Base-by-base conservation (phyloP, 2,888 invertebrate species). In the Ochlodes sylvanus region DNA sequence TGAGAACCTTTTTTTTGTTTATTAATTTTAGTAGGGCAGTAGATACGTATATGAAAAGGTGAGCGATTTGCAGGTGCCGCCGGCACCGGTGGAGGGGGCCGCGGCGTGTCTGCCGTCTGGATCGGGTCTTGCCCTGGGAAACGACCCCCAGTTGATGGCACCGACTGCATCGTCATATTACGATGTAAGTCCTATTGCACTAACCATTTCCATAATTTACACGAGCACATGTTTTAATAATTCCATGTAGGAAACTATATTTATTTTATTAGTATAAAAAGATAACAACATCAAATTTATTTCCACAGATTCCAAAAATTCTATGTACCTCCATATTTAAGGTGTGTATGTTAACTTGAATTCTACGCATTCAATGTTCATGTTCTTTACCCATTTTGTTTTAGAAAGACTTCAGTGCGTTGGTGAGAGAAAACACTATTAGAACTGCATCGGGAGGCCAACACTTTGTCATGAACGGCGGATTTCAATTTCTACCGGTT, bases 371-470 rank as follows among this genome's bases (percentile, higher is more conserved):
- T 38, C 12, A 9, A 3, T 38, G 38, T 12, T 12, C 12, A 38
- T 12, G 7, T 38, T 0, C 38, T 12, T 12, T 38, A 3, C 10
- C 15, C 6, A 21, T 7, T 73, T 85, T 83, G 64, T 82, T 92
- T 92, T 91, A 91, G 79, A 91, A 92, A 79, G 92, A 92, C 74
- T 93, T 92, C 76, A 92, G 91, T 69, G 90, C 92, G 21, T 89
- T 93, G 92, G 90, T 89, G 69, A 89, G 92, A 76, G 91, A 90
- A 19, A 92, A 88, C 75, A 91, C 90, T 75, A 90, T 89, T 71
- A 88, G 90, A 84, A 79, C 91, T 32, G 92, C 92, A 71, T 85
- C 77, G 65, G 79, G 83, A 19, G 90, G 89, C 73, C 89, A 90
- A 75, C 91, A 92, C 68, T 84, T 92, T 79, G 88, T 91, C 64